A percentile compares a stretch with the other conserved stretches of the same genome.
phyloP scores from a whole-genome alignment of 2,113 vertebrate genomes.

The Takifugu flavidus region DNA sequence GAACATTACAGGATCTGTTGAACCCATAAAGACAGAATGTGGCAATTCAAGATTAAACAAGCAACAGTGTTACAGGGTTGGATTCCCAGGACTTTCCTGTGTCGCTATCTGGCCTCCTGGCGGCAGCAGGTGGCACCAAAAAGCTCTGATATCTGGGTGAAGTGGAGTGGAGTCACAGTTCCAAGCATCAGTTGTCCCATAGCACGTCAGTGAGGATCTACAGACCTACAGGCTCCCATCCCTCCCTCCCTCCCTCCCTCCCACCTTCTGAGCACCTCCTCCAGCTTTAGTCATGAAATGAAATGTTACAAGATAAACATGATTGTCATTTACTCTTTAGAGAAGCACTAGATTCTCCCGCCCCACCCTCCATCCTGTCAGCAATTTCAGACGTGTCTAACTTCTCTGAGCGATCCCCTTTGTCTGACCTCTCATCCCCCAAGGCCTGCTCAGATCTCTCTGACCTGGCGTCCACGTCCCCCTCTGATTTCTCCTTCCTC shows the following conservation, averaged over 20 bases:
- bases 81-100: slow-evolving; percentile 52
- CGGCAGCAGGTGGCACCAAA: slow-evolving; percentile 66
- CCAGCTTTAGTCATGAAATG: slow-evolving; percentile 43
- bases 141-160: slow-evolving; percentile 67
- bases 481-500: slow-evolving; percentile 74
- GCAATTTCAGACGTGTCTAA: slow-evolving; percentile 74
- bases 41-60: slow-evolving; percentile 70
- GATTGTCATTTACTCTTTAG: slow-evolving; percentile 76
- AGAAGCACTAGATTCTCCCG: slow-evolving; percentile 76
- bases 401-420: slow-evolving; percentile 74
- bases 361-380: slow-evolving; percentile 69
- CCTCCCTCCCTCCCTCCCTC: slow-evolving; percentile 26
- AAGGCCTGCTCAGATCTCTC: slow-evolving; percentile 72
- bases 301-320: slow-evolving; percentile 46
- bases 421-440: slow-evolving; percentile 74
- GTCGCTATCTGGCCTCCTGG: slow-evolving; percentile 41
- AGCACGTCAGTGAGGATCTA: slow-evolving; percentile 54
- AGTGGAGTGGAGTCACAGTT: slow-evolving; percentile 66
- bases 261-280: slow-evolving; percentile 30
- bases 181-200: slow-evolving; percentile 52
- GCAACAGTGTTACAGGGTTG: slow-evolving; percentile 58
- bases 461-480: slow-evolving; percentile 69
- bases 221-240: slow-evolving; percentile 54
- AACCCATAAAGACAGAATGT: slow-evolving; percentile 70
- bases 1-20: slow-evolving; percentile 69